phyloP scores from a whole-genome alignment of 2,113 vertebrate species.

The Nesoenas mayeri region DNA sequence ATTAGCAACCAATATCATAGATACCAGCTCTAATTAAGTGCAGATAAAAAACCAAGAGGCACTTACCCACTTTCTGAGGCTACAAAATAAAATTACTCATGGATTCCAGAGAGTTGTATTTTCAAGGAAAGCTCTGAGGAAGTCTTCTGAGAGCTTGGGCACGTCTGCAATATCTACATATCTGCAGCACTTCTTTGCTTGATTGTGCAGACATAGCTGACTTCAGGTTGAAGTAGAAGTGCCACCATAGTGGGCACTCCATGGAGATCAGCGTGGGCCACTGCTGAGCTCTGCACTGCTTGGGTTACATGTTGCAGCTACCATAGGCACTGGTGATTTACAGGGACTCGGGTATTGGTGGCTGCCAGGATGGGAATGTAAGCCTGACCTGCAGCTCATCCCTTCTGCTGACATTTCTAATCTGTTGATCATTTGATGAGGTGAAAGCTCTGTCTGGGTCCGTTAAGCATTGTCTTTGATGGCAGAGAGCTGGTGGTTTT shows the following conservation, averaged over 20 bases:
- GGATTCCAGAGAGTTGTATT: not conserved
- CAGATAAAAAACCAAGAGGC: not conserved
- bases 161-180: fast-evolving
- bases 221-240: not conserved
- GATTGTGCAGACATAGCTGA: fast-evolving
- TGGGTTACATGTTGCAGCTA: not conserved
- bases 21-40: not conserved
- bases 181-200: not conserved
- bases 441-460: not conserved
- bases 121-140: not conserved
- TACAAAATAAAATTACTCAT: not conserved
- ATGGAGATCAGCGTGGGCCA: not conserved
- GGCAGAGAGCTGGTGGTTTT: not conserved
- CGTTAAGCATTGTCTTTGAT: not conserved
- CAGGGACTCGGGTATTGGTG: fast-evolving
- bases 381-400: not conserved
- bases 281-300: not conserved
- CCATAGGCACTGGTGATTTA: too few species aligned
- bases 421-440: not conserved
- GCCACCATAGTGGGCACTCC: not conserved
- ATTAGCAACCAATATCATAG: not conserved
- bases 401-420: not conserved
- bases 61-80: not conserved
- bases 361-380: not conserved
- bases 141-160: not conserved